Evolutionary conservation across 1,140 invertebrate species (phyloP).

Genomic region (Batillaria attramentaria): DNA sequence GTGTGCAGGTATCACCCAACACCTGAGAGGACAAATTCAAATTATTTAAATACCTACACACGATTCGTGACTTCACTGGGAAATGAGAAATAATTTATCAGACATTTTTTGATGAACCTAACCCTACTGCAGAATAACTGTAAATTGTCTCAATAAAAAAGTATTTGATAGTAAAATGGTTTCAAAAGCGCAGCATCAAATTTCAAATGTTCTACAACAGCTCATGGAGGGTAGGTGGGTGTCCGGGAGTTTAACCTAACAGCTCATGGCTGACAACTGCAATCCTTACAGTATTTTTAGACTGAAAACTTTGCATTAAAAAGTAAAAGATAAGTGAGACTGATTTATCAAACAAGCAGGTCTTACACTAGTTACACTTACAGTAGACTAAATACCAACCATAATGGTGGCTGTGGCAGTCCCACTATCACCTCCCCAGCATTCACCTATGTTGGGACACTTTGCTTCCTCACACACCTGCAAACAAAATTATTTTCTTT

Average conservation of each 20-base stretch:
- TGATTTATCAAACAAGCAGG: background rate
- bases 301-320: background rate
- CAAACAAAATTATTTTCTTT: conserved; percentile 24
- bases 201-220: background rate
- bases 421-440: conserved; percentile 85
- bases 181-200: background rate
- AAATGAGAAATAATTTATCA: background rate
- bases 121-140: background rate
- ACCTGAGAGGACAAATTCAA: no score
- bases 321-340: background rate
- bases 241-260: background rate
- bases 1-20: conserved; percentile 73
- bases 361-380: background rate
- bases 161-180: background rate
- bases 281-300: background rate
- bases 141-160: background rate
- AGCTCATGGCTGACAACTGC: background rate
- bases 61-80: background rate
- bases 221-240: background rate
- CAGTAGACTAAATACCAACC: conserved; percentile 69
- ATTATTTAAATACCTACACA: conserved; percentile 18
- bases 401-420: conserved; percentile 79
- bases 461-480: conserved; percentile 96
- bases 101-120: background rate
- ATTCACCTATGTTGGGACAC: conserved; percentile 99